These are phyloP conservation scores for Ernsta delagoae DNA, from an alignment of 2,888 invertebrate species.

Conservation along the genomic window DNA sequence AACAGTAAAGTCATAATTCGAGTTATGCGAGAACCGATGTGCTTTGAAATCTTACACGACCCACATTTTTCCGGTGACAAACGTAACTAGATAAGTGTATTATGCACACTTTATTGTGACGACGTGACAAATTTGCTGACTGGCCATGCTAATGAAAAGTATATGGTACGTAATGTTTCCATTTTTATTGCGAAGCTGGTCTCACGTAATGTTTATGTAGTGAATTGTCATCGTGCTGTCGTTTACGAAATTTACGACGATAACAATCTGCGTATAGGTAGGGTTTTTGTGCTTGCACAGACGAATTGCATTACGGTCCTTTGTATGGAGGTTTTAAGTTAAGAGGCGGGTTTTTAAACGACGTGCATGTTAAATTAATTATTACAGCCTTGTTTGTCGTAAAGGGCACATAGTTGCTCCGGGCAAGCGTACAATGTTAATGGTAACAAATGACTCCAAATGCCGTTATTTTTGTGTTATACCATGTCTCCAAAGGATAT, in stretches of 20 bases:
- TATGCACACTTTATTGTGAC: slow-evolving; percentile 44
- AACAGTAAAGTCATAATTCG: too few relatives aligned
- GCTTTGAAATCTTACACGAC: slow-evolving; percentile 74
- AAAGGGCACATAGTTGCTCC: too few relatives aligned
- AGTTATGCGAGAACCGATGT: slow-evolving; percentile 66
- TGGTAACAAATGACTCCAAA: too few relatives aligned
- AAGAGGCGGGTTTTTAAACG: slow-evolving; percentile 13
- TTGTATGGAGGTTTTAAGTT: not conserved
- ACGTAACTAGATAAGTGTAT: slow-evolving; percentile 67
- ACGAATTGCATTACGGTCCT: slow-evolving; percentile 18
- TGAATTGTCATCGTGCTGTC: slow-evolving; percentile 27
- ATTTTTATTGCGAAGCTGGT: slow-evolving; percentile 20
- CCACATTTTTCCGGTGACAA: slow-evolving; percentile 74
- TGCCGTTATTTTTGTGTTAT: not conserved
- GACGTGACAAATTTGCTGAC: slow-evolving; percentile 14
- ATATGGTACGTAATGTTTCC: slow-evolving; percentile 29
- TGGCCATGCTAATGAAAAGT: slow-evolving; percentile 17
- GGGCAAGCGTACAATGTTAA: too few relatives aligned
- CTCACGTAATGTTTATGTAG: slow-evolving; percentile 28
- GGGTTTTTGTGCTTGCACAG: slow-evolving; percentile 22
- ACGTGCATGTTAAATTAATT: slow-evolving; percentile 18
- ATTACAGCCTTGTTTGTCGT: slow-evolving; percentile 6
- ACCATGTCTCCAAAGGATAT: not conserved
- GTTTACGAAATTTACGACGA: slow-evolving; percentile 33
- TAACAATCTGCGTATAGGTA: slow-evolving; percentile 22